Evolutionary conservation across 2,113 vertebrate genomes (phyloP).

Genomic region (Stigmatopora nigra): DNA sequence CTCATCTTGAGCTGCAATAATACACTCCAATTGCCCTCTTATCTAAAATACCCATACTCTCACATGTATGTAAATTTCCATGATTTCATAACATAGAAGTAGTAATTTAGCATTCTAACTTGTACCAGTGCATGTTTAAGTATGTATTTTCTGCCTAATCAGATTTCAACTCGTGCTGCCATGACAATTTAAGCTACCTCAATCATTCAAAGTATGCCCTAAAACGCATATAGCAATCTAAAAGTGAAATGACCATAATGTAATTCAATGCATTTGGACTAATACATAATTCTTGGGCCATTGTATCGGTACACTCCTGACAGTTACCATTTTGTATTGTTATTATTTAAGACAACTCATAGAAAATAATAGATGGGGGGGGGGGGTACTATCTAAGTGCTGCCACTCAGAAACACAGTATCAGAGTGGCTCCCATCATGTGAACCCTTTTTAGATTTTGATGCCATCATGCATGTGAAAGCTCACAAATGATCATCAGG

Average conservation of each 20-base stretch:
- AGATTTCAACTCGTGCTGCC: not conserved
- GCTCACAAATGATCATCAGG: constrained; percentile 13
- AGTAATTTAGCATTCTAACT: not conserved
- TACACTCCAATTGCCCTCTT: constrained; percentile 31
- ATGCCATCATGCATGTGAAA: constrained; percentile 6
- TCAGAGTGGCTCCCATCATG: not conserved
- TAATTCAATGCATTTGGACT: too few relatives aligned
- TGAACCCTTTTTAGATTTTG: constrained; percentile 15
- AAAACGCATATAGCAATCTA: too few relatives aligned
- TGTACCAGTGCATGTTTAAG: not conserved
- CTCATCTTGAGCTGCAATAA: constrained; percentile 40
- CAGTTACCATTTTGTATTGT: too few relatives aligned
- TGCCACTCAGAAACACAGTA: too few relatives aligned
- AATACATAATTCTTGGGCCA: too few relatives aligned
- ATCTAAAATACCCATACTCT: constrained; percentile 24
- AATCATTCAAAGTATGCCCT: too few relatives aligned
- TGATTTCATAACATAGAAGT: not conserved
- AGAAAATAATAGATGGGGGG: too few relatives aligned
- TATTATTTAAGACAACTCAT: too few relatives aligned
- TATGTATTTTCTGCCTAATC: not conserved
- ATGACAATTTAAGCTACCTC: not conserved
- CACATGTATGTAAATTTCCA: not conserved
- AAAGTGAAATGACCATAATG: too few relatives aligned
- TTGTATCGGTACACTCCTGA: too few relatives aligned
- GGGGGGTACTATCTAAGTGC: too few relatives aligned